These are phyloP conservation scores for Tetropium fuscum DNA, from an alignment of 2,888 invertebrate genomes.

Conservation along the genomic window DNA sequence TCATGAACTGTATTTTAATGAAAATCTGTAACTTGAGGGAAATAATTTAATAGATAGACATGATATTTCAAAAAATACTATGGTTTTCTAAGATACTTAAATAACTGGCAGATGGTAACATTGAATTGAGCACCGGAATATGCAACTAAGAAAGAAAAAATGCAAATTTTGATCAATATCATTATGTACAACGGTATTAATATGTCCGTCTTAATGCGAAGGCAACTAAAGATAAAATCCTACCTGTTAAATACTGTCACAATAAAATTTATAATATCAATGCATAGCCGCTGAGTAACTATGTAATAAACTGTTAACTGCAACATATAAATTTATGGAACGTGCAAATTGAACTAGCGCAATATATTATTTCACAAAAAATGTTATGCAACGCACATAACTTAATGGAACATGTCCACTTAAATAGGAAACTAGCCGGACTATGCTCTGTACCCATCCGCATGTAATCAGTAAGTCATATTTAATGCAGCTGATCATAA, in stretches of 20 bases:
- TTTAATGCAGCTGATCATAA: conserved; percentile 10
- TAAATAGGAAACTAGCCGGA: conserved; percentile 18
- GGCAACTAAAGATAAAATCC: conserved; percentile 11
- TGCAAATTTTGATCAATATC: too few species aligned
- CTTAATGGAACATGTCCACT: conserved; percentile 24
- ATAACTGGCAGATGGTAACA: too few species aligned
- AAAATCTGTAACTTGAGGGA: too few species aligned
- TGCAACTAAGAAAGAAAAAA: too few species aligned
- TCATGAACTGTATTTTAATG: too few species aligned
- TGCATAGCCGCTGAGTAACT: conserved; percentile 18
- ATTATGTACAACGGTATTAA: too few species aligned
- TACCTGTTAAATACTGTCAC: conserved; percentile 25
- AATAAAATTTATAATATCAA: conserved; percentile 21
- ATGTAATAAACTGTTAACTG: conserved; percentile 23
- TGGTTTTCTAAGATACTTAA: too few species aligned
- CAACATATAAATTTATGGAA: conserved; percentile 22
- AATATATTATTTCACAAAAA: conserved; percentile 25
- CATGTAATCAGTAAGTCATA: conserved; percentile 14
- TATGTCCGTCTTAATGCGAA: conserved; percentile 6
- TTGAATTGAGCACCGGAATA: too few species aligned
- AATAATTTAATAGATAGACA: too few species aligned
- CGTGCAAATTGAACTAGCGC: conserved; percentile 23
- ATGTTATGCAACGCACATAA: conserved; percentile 16
- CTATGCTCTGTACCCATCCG: conserved; percentile 15
- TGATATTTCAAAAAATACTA: too few species aligned